Conservation (phyloP, 2,113 vertebrate species). For the Notarius quadriscutis region DNA sequence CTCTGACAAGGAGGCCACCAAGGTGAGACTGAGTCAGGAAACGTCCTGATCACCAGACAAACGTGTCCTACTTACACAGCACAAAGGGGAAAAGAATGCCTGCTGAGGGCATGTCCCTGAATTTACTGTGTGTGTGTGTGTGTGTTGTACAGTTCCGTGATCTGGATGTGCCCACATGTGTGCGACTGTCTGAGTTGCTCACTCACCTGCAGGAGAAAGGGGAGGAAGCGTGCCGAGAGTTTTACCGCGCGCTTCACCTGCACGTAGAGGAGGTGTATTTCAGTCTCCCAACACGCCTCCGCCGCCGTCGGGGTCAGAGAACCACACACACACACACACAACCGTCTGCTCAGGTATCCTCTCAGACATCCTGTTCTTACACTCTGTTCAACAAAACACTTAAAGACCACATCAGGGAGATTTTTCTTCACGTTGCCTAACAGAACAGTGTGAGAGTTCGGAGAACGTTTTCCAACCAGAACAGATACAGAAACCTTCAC, state of each 20-base stretch:
- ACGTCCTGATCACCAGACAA: background rate
- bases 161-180: slow-evolving; percentile 80
- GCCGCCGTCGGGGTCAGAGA: slow-evolving; percentile 71
- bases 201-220: slow-evolving; percentile 82
- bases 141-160: slow-evolving; percentile 82
- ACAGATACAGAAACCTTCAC: background rate
- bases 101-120: background rate
- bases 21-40: slow-evolving; percentile 67
- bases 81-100: background rate
- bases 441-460: no score
- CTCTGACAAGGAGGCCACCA: slow-evolving; percentile 88
- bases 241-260: slow-evolving; percentile 91
- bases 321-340: background rate
- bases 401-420: no score
- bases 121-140: slow-evolving; percentile 25
- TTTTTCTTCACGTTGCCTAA: no score
- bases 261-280: slow-evolving; percentile 87
- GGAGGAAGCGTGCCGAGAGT: slow-evolving; percentile 89
- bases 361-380: background rate
- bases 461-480: no score
- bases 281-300: slow-evolving; percentile 83
- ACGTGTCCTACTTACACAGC: background rate
- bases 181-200: slow-evolving; percentile 83
- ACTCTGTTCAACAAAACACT: background rate
- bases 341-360: background rate